Base-by-base conservation (phyloP, 2,113 vertebrate species). In the Prietella phreatophila region DNA sequence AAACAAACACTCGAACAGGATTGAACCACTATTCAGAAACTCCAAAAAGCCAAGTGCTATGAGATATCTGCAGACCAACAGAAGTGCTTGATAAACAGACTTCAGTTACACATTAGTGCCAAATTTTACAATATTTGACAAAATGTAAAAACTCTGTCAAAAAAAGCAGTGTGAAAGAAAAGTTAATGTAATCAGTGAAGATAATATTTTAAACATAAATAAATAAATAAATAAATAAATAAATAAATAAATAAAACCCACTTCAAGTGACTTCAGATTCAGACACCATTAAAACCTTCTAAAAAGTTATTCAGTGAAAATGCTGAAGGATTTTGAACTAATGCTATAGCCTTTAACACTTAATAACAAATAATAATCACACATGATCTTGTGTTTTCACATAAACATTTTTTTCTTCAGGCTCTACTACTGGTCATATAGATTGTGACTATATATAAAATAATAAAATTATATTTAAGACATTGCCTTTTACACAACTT, bases 1-100 rank as follows among this genome's bases (percentile, higher is more conserved):
- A 86, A 85, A 88, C 78, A 93, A 93, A 91, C 89, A 92, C 90
- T 92, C 50, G 39, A 92, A 90, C 84, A 55, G 58, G 33, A 39
- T 78, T 61, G 90, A 88, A 89, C 83, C 30, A 73, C 67, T 67
- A 80, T 91, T 91, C 88, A 87, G 69, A 91, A 56, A 42, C n/a
- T 30, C 22, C 63, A 33, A 61, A 50, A 79, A 53, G 27, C 50
- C 27, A 30, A 63, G 47, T 50, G 17, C 84, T 30, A 19, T 36
- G 61, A 67, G 63, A 22, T 82, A 14, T 61, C 33, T 42, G 58
- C 3, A 11, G 56, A 53, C 82, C 63, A 69, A 25, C 27, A 30
- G 13, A 53, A 11, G n/a, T n/a, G 55, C 47, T 53, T 27, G 36
- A 55, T 30, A 58, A 81, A 81, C 30, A 58, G 11, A 82, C 42